phyloP scores from a whole-genome alignment of 2,797 vertebrate species.

The Centroberyx gerrardi region DNA sequence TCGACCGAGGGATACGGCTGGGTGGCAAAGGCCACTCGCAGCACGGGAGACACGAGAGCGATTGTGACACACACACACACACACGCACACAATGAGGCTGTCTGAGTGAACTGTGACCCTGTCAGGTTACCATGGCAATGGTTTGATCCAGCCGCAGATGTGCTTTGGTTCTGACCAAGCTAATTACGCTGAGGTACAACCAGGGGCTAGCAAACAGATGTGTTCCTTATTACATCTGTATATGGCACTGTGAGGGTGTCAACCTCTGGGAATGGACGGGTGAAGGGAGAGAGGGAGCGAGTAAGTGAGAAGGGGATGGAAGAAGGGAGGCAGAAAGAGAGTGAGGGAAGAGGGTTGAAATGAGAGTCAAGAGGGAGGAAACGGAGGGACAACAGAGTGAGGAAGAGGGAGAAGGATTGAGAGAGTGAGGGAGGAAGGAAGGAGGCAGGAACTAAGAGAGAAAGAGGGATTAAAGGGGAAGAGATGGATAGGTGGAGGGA shows the following conservation, averaged over 20 bases:
- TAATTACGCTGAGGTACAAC: neutral
- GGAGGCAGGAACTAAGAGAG: neutral
- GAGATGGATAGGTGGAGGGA: neutral
- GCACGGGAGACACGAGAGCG: neutral
- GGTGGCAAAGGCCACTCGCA: neutral
- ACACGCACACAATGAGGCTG: neutral
- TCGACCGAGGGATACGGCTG: neutral
- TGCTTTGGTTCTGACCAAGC: neutral
- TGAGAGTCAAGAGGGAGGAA: neutral
- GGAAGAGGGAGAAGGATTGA: neutral
- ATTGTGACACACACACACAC: conserved; percentile 5
- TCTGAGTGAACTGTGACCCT: conserved; percentile 11
- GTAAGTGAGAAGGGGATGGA: neutral
- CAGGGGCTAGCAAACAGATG: conserved; percentile 2
- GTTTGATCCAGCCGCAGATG: conserved; percentile 1
- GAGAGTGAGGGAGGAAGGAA: neutral
- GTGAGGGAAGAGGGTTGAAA: neutral
- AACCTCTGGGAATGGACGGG: neutral
- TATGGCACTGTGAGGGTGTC: neutral
- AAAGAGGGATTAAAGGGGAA: neutral
- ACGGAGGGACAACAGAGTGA: neutral
- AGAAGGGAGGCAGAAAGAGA: neutral
- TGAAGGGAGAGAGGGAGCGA: neutral
- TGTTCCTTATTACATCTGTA: neutral
- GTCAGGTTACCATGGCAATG: conserved; percentile 9